Percentiles rank a stretch among this genome's conserved stretches.
These are phyloP conservation scores for Taphrorychus bicolor DNA, from an alignment of 2,888 invertebrate genomes.

Conservation along the genomic window DNA sequence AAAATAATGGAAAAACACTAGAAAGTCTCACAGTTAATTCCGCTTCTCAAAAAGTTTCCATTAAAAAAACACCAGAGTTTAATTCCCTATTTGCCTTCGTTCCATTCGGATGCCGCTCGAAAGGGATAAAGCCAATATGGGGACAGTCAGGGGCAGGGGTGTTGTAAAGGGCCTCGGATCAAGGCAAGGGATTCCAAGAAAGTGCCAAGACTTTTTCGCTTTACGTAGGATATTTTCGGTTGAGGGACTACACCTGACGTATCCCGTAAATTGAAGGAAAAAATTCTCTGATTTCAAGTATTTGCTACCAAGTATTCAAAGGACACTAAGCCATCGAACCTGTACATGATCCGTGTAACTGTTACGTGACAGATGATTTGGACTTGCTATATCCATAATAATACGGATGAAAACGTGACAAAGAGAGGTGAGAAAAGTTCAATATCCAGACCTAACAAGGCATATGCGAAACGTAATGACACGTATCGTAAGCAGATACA, in stretches of 20 bases:
- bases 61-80: slow-evolving; percentile 28
- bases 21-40: background rate
- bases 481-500: background rate
- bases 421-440: background rate
- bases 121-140: slow-evolving; percentile 5
- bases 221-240: too few species aligned
- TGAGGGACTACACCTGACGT: background rate
- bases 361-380: too few species aligned
- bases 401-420: background rate
- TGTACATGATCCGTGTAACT: background rate
- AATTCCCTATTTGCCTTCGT: slow-evolving; percentile 26
- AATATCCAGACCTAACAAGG: background rate
- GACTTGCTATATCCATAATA: background rate
- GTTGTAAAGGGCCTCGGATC: background rate
- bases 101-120: slow-evolving; percentile 1
- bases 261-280: background rate
- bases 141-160: background rate
- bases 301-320: background rate
- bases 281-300: background rate
- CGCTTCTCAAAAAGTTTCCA: slow-evolving; percentile 14
- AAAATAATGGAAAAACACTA: background rate
- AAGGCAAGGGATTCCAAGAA: background rate
- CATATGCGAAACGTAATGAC: background rate
- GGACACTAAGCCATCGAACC: background rate
- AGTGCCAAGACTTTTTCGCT: background rate